These are phyloP conservation scores for Pristionchus exspectatus DNA, from an alignment of 2,888 invertebrate species.

Conservation along the genomic window DNA sequence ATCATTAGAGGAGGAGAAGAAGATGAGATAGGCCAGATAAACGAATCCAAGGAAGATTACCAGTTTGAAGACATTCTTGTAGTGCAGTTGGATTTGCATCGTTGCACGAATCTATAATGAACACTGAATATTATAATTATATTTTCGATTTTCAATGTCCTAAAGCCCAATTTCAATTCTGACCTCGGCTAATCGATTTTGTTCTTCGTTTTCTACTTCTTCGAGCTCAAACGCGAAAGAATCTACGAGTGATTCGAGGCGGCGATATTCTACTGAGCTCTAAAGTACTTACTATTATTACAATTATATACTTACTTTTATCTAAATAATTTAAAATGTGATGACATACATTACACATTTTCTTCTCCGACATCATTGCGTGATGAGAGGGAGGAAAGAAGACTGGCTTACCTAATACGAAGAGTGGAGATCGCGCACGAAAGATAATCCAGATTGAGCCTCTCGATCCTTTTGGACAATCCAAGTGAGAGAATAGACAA, in stretches of 20 bases:
- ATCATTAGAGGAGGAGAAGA: conserved; percentile 59
- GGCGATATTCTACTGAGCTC: background rate
- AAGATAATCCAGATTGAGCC: background rate
- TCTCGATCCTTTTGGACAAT: background rate
- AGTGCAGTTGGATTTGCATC: conserved; percentile 73
- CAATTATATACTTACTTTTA: background rate
- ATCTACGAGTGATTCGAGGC: conserved; percentile 21
- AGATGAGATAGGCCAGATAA: conserved; percentile 74
- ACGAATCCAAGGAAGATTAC: conserved; percentile 70
- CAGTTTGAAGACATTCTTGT: conserved; percentile 70
- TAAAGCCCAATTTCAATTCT: background rate
- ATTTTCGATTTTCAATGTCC: too few relatives aligned
- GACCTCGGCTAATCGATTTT: conserved; percentile 14
- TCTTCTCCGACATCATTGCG: background rate
- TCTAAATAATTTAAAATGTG: background rate
- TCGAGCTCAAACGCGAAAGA: conserved; percentile 30
- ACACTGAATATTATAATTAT: background rate
- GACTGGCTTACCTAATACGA: conserved; percentile 3
- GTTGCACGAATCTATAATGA: background rate
- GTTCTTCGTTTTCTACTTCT: conserved; percentile 21
- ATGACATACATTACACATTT: background rate
- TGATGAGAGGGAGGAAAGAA: background rate
- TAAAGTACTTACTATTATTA: background rate
- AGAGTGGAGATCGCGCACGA: background rate
- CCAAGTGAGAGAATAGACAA: background rate